Percentiles rank a stretch among this genome's conserved stretches.
These are phyloP conservation scores for Scaeva pyrastri DNA, from an alignment of 2,888 invertebrate genomes.

Conservation along the genomic window DNA sequence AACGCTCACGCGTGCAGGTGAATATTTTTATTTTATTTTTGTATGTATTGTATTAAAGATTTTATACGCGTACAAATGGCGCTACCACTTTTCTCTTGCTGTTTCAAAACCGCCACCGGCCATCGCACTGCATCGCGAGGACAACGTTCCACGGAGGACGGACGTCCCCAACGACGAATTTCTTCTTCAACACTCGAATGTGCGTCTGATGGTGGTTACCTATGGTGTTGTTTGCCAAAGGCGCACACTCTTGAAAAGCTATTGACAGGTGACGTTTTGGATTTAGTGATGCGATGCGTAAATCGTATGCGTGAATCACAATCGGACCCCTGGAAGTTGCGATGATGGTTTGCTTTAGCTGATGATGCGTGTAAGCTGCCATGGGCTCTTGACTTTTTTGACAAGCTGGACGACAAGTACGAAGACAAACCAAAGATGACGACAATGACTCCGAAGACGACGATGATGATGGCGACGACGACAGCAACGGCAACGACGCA, in stretches of 20 bases:
- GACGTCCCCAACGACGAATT: conserved; percentile 15
- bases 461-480: neutral
- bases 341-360: conserved; percentile 59
- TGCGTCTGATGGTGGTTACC: conserved; percentile 6
- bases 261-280: conserved; percentile 69
- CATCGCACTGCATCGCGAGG: neutral
- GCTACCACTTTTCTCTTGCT: conserved; percentile 63
- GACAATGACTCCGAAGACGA: neutral
- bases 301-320: conserved; percentile 33
- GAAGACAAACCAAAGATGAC: conserved; percentile 11
- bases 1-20: conserved; percentile 44
- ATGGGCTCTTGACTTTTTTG: conserved; percentile 55
- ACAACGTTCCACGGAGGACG: too few species aligned
- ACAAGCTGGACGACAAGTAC: conserved; percentile 10
- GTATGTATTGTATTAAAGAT: conserved; percentile 68
- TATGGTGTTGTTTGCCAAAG: conserved; percentile 15
- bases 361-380: conserved; percentile 62
- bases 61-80: conserved; percentile 74
- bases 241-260: conserved; percentile 47
- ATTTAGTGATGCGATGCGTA: conserved; percentile 43
- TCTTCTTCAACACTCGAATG: conserved; percentile 29
- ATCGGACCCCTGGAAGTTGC: neutral
- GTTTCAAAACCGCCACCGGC: neutral
- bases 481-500: neutral
- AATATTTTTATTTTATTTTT: conserved; percentile 6